Conservation (phyloP, 2,113 vertebrate species). For the Zingel zingel region DNA sequence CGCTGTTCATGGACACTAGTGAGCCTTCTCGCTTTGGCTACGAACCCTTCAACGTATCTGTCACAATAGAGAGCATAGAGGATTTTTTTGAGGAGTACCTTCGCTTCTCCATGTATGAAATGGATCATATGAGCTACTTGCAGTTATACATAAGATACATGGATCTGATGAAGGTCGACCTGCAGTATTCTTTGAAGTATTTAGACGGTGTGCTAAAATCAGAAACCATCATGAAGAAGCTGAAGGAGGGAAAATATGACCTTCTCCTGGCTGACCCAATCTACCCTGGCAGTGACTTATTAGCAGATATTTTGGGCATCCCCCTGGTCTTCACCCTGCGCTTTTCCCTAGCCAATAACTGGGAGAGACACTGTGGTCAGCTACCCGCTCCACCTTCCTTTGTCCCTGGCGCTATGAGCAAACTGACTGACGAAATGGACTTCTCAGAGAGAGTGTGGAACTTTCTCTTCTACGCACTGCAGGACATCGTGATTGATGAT, state of each 20-base stretch:
- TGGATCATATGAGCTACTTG: conserved; percentile 58
- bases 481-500: conserved; percentile 45
- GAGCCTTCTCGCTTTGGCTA: conserved; percentile 56
- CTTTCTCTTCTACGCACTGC: conserved; percentile 64
- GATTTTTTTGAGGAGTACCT: conserved; percentile 52
- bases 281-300: conserved; percentile 73
- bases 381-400: conserved; percentile 80
- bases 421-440: conserved; percentile 82
- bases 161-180: not conserved
- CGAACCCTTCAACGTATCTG: conserved; percentile 56
- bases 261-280: conserved; percentile 79
- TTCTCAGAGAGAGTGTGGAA: conserved; percentile 80
- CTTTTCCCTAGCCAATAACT: conserved; percentile 64
- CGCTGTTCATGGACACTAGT: conserved; percentile 58
- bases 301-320: conserved; percentile 74
- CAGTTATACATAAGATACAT: conserved; percentile 55
- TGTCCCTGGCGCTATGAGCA: conserved; percentile 76
- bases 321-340: conserved; percentile 78
- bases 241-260: conserved; percentile 74
- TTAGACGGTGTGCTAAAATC: conserved; percentile 77
- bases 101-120: conserved; percentile 73
- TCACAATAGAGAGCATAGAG: conserved; percentile 51
- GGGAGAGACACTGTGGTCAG: conserved; percentile 80
- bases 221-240: conserved; percentile 69
- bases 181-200: conserved; percentile 23